Conservation (phyloP, 2,113 vertebrate species). For the Syngnathus typhle region DNA sequence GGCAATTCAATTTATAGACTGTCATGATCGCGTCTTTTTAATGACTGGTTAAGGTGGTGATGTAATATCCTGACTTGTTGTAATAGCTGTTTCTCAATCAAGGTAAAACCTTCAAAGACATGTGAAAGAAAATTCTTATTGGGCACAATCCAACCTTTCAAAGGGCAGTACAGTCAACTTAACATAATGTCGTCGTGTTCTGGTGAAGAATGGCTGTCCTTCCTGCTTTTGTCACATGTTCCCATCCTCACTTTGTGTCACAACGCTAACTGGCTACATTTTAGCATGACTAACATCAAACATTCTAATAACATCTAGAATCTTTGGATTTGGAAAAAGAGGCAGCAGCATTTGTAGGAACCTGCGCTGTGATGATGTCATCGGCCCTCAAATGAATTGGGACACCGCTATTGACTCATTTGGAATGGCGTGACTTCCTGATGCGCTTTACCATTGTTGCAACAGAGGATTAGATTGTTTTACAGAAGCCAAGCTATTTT, state of each 20-base stretch:
- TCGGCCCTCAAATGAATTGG: not conserved
- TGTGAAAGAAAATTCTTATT: not conserved
- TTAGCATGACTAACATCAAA: not conserved
- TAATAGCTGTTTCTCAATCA: not conserved
- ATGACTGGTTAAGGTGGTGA: not conserved
- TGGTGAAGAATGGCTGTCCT: too few species aligned
- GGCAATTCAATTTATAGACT: conserved; percentile 19
- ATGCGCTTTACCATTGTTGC: not conserved
- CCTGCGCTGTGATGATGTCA: not conserved
- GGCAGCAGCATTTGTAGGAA: not conserved
- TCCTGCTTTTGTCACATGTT: not conserved
- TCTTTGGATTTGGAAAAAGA: not conserved
- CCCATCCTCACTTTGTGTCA: not conserved
- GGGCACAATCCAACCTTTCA: not conserved
- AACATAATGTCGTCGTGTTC: too few species aligned
- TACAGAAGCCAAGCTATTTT: not conserved
- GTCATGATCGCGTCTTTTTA: not conserved
- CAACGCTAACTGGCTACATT: not conserved
- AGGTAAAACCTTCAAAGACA: not conserved
- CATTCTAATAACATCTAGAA: not conserved
- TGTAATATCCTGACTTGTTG: conserved; percentile 5
- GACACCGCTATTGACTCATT: not conserved
- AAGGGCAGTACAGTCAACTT: too few species aligned
- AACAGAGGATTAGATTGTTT: not conserved
- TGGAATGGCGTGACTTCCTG: not conserved